A percentile compares a stretch with the other conserved stretches of the same genome.
Evolutionary conservation across 1,140 invertebrate species (phyloP).

Genomic region (Drosophila sechellia): DNA sequence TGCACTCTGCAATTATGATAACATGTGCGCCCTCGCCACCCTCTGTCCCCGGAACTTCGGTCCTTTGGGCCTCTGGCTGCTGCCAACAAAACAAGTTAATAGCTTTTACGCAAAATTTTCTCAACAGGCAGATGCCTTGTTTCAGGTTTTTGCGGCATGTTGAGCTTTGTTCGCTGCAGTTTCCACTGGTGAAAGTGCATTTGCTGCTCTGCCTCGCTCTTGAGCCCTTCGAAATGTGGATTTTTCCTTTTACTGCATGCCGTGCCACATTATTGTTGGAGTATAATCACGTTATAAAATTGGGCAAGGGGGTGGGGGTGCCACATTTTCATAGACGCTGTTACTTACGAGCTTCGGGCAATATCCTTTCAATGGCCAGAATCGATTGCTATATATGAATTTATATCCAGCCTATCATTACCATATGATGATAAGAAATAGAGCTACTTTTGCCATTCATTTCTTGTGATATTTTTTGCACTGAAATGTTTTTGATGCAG

Average conservation of each 20-base stretch:
- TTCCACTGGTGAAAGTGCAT: slow-evolving; percentile 51
- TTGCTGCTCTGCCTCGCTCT: slow-evolving; percentile 37
- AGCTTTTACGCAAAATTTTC: slow-evolving; percentile 69
- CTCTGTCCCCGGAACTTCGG: background rate
- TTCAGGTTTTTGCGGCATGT: slow-evolving; percentile 67
- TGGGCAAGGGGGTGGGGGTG: background rate
- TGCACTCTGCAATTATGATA: slow-evolving; percentile 64
- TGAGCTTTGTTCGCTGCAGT: slow-evolving; percentile 25
- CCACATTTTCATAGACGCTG: background rate
- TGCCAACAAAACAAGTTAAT: slow-evolving; percentile 65
- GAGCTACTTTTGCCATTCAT: background rate
- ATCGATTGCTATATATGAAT: too few relatives aligned
- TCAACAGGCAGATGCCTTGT: slow-evolving; percentile 62
- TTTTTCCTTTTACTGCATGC: background rate
- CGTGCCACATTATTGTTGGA: slow-evolving; percentile 7
- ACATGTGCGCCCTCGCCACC: slow-evolving; percentile 46
- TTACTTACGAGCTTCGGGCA: background rate
- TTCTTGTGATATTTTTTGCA: background rate
- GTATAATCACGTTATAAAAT: background rate
- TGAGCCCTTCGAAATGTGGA: slow-evolving; percentile 31
- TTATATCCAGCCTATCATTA: too few relatives aligned
- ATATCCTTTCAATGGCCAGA: too few relatives aligned
- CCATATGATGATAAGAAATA: background rate
- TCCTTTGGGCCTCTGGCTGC: slow-evolving; percentile 39
- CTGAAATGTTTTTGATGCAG: background rate